These are phyloP conservation scores for Pogona vitticeps DNA, from an alignment of 2,113 vertebrate species.

Conservation along the genomic window DNA sequence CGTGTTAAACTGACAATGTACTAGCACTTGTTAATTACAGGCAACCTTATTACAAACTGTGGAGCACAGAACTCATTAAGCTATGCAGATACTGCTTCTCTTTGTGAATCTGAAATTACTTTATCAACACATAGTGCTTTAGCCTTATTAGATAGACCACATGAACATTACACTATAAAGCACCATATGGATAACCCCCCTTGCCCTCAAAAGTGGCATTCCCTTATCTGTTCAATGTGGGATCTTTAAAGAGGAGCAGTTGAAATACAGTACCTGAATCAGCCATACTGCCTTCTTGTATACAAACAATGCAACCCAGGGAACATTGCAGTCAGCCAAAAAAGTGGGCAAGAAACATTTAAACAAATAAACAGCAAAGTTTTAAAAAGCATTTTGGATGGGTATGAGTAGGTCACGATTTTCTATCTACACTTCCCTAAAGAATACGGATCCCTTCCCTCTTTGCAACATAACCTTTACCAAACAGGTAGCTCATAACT, in stretches of 20 bases:
- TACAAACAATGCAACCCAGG: neutral
- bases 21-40: conserved; percentile 55
- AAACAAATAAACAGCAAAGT: neutral
- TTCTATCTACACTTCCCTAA: neutral
- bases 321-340: neutral
- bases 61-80: conserved; percentile 41
- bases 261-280: too few species aligned
- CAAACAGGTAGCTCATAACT: conserved; percentile 81
- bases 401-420: neutral
- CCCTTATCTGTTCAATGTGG: neutral
- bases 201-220: neutral
- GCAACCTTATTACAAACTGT: conserved; percentile 55
- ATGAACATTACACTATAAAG: neutral
- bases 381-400: neutral
- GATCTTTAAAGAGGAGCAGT: too few species aligned
- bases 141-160: conserved; percentile 7
- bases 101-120: neutral
- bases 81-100: neutral
- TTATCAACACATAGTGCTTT: neutral
- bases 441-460: neutral
- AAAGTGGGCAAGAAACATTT: neutral
- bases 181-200: too few species aligned
- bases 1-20: conserved; percentile 54
- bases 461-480: neutral
- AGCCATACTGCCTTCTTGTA: neutral